phyloP scores from a whole-genome alignment of 2,797 vertebrate genomes.

The Geotrypetes seraphini region DNA sequence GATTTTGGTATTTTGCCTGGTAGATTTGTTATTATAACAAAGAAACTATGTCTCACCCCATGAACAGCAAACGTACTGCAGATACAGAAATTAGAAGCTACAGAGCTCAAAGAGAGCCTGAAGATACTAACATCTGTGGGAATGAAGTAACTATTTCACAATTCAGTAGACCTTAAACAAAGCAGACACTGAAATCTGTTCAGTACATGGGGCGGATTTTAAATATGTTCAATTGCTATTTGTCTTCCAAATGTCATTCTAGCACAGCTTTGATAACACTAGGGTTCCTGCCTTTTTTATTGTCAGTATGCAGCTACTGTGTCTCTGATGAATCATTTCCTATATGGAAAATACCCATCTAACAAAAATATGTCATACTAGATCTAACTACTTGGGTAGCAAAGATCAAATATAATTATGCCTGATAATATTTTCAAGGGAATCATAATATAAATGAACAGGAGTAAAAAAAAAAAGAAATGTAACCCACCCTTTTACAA shows the following conservation, averaged over 20 bases:
- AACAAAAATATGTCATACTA: not conserved
- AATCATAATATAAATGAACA: too few relatives aligned
- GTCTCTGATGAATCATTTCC: conserved; percentile 22
- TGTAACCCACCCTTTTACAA: too few relatives aligned
- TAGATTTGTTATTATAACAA: conserved; percentile 41
- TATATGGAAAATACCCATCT: conserved; percentile 21
- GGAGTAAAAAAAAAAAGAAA: too few relatives aligned
- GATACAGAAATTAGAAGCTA: conserved; percentile 65
- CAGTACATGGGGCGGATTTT: conserved; percentile 49
- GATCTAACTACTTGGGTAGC: not conserved
- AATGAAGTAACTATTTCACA: conserved; percentile 59
- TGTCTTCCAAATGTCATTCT: conserved; percentile 46
- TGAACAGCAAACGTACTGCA: conserved; percentile 41
- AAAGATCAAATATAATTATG: too few relatives aligned
- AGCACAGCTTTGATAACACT: conserved; percentile 34
- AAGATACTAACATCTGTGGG: conserved; percentile 67
- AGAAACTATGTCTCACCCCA: conserved; percentile 41
- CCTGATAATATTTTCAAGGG: too few relatives aligned
- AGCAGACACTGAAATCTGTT: conserved; percentile 57
- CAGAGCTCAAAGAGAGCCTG: conserved; percentile 52
- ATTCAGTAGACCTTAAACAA: conserved; percentile 66
- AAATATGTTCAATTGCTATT: conserved; percentile 53
- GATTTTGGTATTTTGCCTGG: conserved; percentile 33
- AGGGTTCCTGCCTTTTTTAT: conserved; percentile 33
- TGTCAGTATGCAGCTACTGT: conserved; percentile 27